Evolutionary conservation across 35 echinoderm and acorn worm species (phyloP).

Genomic region (Apostichopus californicus): DNA sequence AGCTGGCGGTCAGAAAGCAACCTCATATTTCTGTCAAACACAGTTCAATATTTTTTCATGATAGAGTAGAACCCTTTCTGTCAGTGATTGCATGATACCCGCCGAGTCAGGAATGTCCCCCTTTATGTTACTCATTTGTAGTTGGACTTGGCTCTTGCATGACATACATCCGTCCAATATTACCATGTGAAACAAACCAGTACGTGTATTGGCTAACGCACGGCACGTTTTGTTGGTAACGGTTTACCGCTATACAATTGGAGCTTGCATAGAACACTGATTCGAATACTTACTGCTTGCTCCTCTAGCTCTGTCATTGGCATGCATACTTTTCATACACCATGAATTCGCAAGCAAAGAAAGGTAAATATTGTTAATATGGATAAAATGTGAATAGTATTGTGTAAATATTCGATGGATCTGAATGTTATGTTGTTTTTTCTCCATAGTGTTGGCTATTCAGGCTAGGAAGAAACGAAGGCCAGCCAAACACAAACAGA

Average conservation of each 20-base stretch:
- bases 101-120: conserved; percentile 36
- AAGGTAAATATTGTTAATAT: conserved; percentile 9
- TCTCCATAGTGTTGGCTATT: conserved; percentile 36
- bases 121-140: neutral
- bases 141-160: neutral
- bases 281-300: too few relatives aligned
- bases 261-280: neutral
- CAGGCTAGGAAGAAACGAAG: conserved; percentile 53
- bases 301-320: neutral
- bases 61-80: neutral
- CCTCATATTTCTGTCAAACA: neutral
- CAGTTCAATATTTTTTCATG: neutral
- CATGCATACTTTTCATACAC: neutral
- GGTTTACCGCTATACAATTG: neutral
- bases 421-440: conserved; percentile 1
- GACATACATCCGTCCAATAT: neutral
- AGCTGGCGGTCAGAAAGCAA: neutral
- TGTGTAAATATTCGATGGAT: neutral
- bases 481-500: conserved; percentile 48
- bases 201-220: neutral
- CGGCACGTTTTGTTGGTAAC: neutral
- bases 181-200: too few relatives aligned
- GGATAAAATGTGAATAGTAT: neutral
- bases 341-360: conserved; percentile 42
- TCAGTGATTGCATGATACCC: conserved; percentile 30